These are phyloP conservation scores for Percopsis transmontana DNA, from an alignment of 2,113 vertebrate species.

Conservation along the genomic window DNA sequence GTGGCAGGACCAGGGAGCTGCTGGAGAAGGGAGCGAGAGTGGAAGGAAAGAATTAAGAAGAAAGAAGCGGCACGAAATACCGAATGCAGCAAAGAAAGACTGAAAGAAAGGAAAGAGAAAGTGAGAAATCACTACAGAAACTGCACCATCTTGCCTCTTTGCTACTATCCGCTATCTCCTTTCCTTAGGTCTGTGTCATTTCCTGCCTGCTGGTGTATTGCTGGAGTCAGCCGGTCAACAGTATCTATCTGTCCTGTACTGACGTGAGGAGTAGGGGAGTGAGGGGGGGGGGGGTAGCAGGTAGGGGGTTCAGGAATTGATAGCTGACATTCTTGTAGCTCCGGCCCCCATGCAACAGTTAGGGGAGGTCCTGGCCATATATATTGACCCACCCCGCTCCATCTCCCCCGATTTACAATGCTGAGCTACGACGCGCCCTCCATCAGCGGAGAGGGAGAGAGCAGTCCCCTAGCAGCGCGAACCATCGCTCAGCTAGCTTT, in stretches of 20 bases:
- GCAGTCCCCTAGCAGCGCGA: conserved; percentile 8
- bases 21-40: background rate
- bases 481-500: conserved; percentile 32
- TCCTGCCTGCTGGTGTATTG: conserved; percentile 18
- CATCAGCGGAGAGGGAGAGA: conserved; percentile 31
- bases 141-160: background rate
- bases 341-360: conserved; percentile 69
- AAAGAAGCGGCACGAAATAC: background rate
- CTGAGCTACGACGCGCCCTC: conserved; percentile 33
- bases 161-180: background rate
- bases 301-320: conserved; percentile 48
- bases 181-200: conserved; percentile 18
- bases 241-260: conserved; percentile 62
- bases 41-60: background rate
- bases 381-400: conserved; percentile 50
- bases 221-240: conserved; percentile 42
- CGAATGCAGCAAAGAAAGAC: background rate
- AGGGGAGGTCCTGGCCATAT: conserved; percentile 57
- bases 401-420: conserved; percentile 60
- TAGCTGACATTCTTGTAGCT: conserved; percentile 57
- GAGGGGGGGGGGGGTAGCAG: conserved; percentile 21
- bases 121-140: background rate
- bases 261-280: conserved; percentile 57
- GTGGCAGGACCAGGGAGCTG: conserved; percentile 10
- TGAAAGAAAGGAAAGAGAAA: conserved; percentile 3